Evolutionary conservation across 2,113 vertebrate species (phyloP).

Genomic region (Eclectus roratus): DNA sequence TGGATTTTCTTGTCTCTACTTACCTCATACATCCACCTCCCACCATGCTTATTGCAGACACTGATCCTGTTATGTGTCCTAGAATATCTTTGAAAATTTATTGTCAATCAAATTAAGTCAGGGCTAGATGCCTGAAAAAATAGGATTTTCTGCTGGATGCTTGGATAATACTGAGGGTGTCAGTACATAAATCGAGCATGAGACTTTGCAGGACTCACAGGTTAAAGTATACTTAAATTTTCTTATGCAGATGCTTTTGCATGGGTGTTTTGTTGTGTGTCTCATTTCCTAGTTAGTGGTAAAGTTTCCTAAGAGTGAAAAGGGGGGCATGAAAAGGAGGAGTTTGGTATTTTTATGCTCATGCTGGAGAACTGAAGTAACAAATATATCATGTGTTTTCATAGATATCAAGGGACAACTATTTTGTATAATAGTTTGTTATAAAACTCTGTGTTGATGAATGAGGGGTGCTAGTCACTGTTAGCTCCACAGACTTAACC

Average conservation of each 20-base stretch:
- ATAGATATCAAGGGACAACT: neutral
- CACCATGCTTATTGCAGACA: neutral
- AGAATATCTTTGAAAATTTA: neutral
- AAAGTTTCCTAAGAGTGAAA: neutral
- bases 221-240: neutral
- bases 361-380: neutral
- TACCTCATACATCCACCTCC: neutral
- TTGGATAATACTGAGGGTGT: neutral
- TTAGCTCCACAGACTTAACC: neutral
- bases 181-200: neutral
- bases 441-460: neutral
- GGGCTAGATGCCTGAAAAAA: neutral
- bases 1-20: neutral
- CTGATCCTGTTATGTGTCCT: neutral
- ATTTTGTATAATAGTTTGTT: rapidly evolving
- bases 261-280: neutral
- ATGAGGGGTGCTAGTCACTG: neutral
- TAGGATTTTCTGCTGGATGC: neutral
- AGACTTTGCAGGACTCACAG: neutral
- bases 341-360: neutral
- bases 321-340: neutral
- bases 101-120: neutral
- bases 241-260: neutral
- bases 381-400: neutral
- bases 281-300: neutral